Evolutionary conservation across 1,140 invertebrate species (phyloP).

Genomic region (Drosophila triauraria): DNA sequence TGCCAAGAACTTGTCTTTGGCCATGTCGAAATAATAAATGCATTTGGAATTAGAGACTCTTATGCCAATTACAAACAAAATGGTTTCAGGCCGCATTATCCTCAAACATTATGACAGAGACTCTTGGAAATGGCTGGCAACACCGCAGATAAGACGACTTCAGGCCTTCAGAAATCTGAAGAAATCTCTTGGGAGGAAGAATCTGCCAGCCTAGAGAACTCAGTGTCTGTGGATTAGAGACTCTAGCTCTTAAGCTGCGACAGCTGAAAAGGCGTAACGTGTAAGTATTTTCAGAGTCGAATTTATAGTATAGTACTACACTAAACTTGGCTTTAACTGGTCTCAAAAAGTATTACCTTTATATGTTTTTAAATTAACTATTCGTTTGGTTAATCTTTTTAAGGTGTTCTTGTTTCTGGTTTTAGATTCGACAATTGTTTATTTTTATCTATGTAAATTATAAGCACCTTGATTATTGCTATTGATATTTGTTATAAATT

Average conservation of each 20-base stretch:
- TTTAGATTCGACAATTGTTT: too few relatives aligned
- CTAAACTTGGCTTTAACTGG: not conserved
- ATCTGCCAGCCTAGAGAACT: not conserved
- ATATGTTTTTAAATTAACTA: too few relatives aligned
- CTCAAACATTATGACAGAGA: constrained; percentile 78
- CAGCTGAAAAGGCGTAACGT: constrained; percentile 10
- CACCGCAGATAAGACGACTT: constrained; percentile 12
- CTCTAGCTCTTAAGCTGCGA: not conserved
- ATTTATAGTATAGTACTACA: not conserved
- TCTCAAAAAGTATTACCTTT: too few relatives aligned
- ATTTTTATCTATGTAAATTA: too few relatives aligned
- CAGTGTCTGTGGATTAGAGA: not conserved
- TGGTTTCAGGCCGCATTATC: constrained; percentile 82
- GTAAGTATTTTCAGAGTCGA: not conserved
- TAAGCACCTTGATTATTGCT: too few relatives aligned
- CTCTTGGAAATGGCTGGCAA: constrained; percentile 14
- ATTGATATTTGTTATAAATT: too few relatives aligned
- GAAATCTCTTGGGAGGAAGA: constrained; percentile 5
- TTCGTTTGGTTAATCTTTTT: too few relatives aligned
- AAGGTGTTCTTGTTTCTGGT: too few relatives aligned
- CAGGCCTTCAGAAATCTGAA: not conserved
- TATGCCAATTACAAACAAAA: constrained; percentile 83
- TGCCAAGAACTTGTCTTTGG: constrained; percentile 58
- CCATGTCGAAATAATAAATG: constrained; percentile 83
- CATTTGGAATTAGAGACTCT: constrained; percentile 81